These are phyloP conservation scores for Drosophila melanocephala DNA, from an alignment of 2,888 invertebrate species.

Conservation along the genomic window DNA sequence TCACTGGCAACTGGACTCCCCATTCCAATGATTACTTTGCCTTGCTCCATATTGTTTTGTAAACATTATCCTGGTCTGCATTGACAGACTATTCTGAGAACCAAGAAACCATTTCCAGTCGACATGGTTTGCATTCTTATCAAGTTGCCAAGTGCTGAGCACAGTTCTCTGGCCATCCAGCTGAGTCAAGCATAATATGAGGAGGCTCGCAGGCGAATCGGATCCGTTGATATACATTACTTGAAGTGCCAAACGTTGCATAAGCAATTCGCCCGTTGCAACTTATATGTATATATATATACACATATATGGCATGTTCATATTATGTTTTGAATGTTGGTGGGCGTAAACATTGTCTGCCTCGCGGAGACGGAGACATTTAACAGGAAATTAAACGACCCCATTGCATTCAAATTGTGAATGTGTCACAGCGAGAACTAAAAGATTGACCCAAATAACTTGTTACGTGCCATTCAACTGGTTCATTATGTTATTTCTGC, in stretches of 20 bases:
- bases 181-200: conserved; percentile 29
- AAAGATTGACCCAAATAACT: conserved; percentile 20
- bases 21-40: background rate
- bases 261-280: conserved; percentile 25
- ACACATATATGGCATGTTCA: background rate
- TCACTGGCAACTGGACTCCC: background rate
- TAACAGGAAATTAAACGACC: conserved; percentile 54
- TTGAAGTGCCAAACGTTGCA: conserved; percentile 28
- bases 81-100: background rate
- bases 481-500: conserved; percentile 10
- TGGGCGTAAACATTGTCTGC: conserved; percentile 8
- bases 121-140: background rate
- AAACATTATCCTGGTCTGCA: background rate
- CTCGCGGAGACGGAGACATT: conserved; percentile 28
- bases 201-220: background rate
- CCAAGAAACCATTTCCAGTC: background rate
- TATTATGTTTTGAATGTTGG: background rate
- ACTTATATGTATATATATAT: too few species aligned
- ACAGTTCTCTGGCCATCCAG: conserved; percentile 8
- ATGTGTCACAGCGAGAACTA: background rate
- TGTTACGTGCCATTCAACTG: conserved; percentile 8
- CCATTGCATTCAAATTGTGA: conserved; percentile 14
- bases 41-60: background rate
- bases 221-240: conserved; percentile 25
- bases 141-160: background rate